Evolutionary conservation across 2,888 invertebrate genomes (phyloP), one percentile per base, ranked within the genome.

Genomic region (Cosmia pyralina): DNA sequence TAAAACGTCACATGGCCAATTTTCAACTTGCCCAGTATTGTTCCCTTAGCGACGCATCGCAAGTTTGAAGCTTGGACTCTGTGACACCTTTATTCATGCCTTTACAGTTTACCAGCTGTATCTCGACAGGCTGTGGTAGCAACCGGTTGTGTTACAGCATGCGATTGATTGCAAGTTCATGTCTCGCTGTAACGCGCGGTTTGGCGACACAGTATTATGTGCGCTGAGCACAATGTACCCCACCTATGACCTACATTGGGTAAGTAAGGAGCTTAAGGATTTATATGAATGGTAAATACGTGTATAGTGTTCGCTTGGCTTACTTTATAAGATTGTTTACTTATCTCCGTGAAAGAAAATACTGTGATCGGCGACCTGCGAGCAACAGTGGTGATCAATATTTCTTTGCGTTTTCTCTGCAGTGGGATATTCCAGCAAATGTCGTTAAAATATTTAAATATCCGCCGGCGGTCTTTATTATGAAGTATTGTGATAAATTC

Each of bases 131-230:
- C 50, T 60, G 74, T 68, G 60, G 70, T 41, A 68, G 69, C 73
- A 58, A 78, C 74, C 69, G 57, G 70, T 71, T 62, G 70, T 81
- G 48, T 66, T 66, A 52, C 41, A 69, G 5, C 69, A 8, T 34
- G 60, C 72, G 64, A 82, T 79, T 75, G 83, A 82, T 82, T 82
- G 79, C 69, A 13, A 68, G 79, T 72, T 79, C 79, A 46, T 82
- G 81, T 82, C 15, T 41, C 69, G 22, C 66, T 53, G 48, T 62
- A 57, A 38, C 57, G 38, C 55, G 68, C 48, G 79, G 68, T 57
- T 41, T 38, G 53, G 70, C 38, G 81, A 81, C 75, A 58, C 58
- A 52, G 58, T 71, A 66, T 74, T 82, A 75, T 22, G 65, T 60
- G 77, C 28, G 72, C 63, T 48, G 44, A 67, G 38, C 59, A 46